Percentiles rank a stretch among this genome's conserved stretches.
Evolutionary conservation across 2,113 vertebrate genomes (phyloP).

Genomic region (Toxotes jaculatrix): DNA sequence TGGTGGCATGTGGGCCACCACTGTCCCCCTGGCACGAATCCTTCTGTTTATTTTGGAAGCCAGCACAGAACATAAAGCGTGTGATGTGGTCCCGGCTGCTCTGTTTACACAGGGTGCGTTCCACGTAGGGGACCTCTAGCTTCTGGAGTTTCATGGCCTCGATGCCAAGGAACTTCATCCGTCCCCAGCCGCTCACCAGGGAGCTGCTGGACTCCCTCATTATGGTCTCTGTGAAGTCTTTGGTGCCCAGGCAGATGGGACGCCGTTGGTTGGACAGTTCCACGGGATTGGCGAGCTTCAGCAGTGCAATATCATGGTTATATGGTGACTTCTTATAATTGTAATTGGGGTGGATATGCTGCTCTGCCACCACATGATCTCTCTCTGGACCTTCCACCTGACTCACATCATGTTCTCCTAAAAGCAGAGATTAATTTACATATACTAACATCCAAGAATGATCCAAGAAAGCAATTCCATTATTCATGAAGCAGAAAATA

Average conservation of each 20-base stretch:
- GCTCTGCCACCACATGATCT: conserved; percentile 75
- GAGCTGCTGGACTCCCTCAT: conserved; percentile 75
- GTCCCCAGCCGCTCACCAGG: conserved; percentile 93
- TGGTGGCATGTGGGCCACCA: conserved; percentile 90
- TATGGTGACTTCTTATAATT: conserved; percentile 76
- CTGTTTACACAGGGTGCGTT: conserved; percentile 86
- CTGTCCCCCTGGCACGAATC: conserved; percentile 96
- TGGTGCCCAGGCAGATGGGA: conserved; percentile 91
- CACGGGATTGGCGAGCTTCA: conserved; percentile 86
- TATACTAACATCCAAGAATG: background rate
- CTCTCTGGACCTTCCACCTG: conserved; percentile 84
- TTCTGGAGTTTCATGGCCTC: conserved; percentile 85
- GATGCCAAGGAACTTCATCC: conserved; percentile 68
- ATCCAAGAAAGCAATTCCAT: background rate
- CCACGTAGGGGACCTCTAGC: conserved; percentile 88
- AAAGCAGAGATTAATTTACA: background rate
- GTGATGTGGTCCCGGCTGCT: conserved; percentile 86
- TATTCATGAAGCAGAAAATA: no score
- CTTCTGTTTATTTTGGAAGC: conserved; percentile 72
- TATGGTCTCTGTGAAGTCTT: conserved; percentile 87
- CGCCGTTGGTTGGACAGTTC: conserved; percentile 81
- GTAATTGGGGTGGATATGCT: conserved; percentile 82
- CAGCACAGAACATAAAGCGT: conserved; percentile 94
- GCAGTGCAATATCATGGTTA: conserved; percentile 92
- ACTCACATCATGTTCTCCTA: conserved; percentile 88